phyloP scores from a whole-genome alignment of 2,797 vertebrate species.

The Gastrophryne carolinensis region DNA sequence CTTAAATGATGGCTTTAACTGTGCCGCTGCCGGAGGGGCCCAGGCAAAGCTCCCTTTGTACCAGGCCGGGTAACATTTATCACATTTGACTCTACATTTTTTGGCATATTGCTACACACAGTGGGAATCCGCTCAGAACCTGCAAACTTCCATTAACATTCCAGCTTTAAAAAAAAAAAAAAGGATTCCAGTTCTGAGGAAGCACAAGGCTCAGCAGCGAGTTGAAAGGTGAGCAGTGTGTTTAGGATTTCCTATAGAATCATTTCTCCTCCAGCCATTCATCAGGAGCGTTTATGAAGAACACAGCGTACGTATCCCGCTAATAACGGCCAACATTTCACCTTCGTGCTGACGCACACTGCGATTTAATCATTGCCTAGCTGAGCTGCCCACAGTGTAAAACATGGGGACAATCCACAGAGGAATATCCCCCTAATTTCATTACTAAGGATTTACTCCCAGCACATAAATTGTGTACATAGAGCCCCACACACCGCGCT shows the following conservation, averaged over 20 bases:
- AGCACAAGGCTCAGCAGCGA: slow-evolving; percentile 8
- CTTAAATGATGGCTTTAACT: not conserved
- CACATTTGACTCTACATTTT: not conserved
- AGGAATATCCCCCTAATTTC: slow-evolving; percentile 22
- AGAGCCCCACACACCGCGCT: slow-evolving; percentile 9
- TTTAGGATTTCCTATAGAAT: slow-evolving; percentile 47
- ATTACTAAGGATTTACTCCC: slow-evolving; percentile 43
- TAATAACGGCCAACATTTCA: not conserved
- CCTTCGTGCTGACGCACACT: not conserved
- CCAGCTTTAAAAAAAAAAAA: slow-evolving; percentile 12
- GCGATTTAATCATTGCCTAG: not conserved
- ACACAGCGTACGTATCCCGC: not conserved
- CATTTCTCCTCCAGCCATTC: not conserved
- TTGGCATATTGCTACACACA: slow-evolving; percentile 20
- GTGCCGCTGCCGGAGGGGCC: not conserved
- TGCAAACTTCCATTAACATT: slow-evolving; percentile 48
- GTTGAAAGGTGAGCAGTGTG: slow-evolving; percentile 47
- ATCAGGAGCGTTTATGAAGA: slow-evolving; percentile 8
- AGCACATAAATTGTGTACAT: slow-evolving; percentile 37
- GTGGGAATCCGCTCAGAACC: slow-evolving; percentile 28
- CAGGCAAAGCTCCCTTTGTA: not conserved
- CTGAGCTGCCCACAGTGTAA: slow-evolving; percentile 1
- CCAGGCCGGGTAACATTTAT: slow-evolving; percentile 22
- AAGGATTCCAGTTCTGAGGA: not conserved
- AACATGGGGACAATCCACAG: slow-evolving; percentile 36